A percentile compares a stretch with the other conserved stretches of the same genome.
Evolutionary conservation across 2,888 invertebrate genomes (phyloP).

Genomic region (Limnephilus rhombicus): DNA sequence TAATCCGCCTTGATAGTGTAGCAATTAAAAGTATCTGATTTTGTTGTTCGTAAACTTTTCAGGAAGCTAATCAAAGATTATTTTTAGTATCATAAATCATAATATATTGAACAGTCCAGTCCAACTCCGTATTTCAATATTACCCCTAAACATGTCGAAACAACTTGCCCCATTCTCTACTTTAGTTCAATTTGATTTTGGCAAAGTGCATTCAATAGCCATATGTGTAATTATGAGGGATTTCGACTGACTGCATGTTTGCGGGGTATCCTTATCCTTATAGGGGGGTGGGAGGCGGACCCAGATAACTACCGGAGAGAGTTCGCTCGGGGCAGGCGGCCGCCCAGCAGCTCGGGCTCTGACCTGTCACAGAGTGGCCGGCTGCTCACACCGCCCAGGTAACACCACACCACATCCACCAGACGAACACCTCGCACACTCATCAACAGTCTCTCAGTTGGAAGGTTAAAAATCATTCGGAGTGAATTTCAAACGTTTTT

Average conservation of each 20-base stretch:
- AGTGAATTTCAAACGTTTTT: no score
- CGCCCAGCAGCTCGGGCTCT: constrained; percentile 75
- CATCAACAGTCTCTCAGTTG: background rate
- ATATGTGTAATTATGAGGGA: background rate
- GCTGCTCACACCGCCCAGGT: constrained; percentile 65
- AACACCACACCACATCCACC: background rate
- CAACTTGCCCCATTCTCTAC: background rate
- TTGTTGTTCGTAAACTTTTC: no score
- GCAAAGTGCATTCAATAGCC: background rate
- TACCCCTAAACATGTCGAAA: background rate
- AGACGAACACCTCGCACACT: background rate
- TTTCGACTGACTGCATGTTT: constrained; percentile 6
- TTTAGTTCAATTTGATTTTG: background rate
- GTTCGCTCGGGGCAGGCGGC: constrained; percentile 83
- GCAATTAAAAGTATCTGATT: no score
- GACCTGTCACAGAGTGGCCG: constrained; percentile 70
- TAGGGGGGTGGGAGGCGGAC: constrained; percentile 67
- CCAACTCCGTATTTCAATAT: no score
- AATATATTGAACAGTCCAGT: no score
- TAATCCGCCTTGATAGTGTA: no score
- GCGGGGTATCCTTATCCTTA: constrained; percentile 10
- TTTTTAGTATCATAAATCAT: no score
- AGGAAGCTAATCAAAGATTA: no score
- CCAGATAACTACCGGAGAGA: constrained; percentile 85
- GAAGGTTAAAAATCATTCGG: no score